Base-by-base conservation (phyloP, 2,797 vertebrate species). In the Serranus cabrilla region DNA sequence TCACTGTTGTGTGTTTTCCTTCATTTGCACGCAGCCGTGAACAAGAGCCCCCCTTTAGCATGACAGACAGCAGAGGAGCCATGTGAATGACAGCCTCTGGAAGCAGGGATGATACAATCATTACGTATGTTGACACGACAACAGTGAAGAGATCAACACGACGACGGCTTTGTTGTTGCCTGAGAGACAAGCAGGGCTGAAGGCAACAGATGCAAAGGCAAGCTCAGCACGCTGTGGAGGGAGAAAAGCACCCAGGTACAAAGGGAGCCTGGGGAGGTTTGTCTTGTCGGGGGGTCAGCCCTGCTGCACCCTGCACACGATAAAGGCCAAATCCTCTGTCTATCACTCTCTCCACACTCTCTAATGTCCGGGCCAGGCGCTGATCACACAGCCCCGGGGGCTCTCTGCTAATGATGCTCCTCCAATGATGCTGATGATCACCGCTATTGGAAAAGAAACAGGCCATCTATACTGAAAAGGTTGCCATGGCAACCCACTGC, bases 401-500 rank as follows among this genome's bases (percentile, higher is more conserved):
- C 66, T 51, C 40, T 55, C 49, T 3, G 64, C 88, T 92, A 89
- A 90, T 87, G 88, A 88, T 82, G 74, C 80, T 78, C 78, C 87
- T 86, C 78, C 78, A 76, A 55, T 80, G 84, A 87, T 80, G 85
- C 84, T 73, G 78, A 87, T 83, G 81, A 88, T 91, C 86, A 75
- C 78, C n/a, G 60, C 76, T 59, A 71, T 70, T 84, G 77, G 86
- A 87, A 80, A 81, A 88, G 82, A 87, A 86, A 56, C 84, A 78
- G 87, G 74, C 86, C 78, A 70, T 87, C 86, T 79, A 86, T 75
- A 79, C 76, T 78, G 84, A 89, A 86, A 34, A 78, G 86, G 92
- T 94, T 92, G 79, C 85, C 76, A 92, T 87, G 79, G 87, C 81
- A 92, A 93, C 92, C 79, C 64, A 42, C 87, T 67, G 81, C 58